Percentiles rank a stretch among this genome's conserved stretches.
Evolutionary conservation across 2,797 vertebrate genomes (phyloP).

Genomic region (Eulemur coronatus): DNA sequence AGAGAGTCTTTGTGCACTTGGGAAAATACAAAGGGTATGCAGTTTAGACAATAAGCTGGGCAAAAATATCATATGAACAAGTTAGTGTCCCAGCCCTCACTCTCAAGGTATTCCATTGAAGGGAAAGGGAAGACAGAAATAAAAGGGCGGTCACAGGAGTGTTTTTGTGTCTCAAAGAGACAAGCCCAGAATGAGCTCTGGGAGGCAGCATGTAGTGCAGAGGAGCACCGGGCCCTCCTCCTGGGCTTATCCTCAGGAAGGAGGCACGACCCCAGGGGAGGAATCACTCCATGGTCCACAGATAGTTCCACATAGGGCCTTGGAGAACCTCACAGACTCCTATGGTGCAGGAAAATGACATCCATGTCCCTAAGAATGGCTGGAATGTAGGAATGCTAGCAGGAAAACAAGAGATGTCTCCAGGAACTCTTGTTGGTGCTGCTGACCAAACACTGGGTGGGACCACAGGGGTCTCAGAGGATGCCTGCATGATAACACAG

Average conservation of each 20-base stretch:
- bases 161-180: background rate
- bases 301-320: background rate
- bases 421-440: background rate
- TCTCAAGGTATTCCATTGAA: background rate
- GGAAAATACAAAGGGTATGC: background rate
- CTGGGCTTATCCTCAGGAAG: background rate
- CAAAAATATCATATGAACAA: background rate
- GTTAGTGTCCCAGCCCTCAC: background rate
- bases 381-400: background rate
- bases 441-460: background rate
- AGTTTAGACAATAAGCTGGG: background rate
- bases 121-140: background rate
- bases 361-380: background rate
- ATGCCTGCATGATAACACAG: background rate
- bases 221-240: background rate
- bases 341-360: background rate
- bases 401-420: background rate
- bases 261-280: background rate
- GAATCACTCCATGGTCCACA: background rate
- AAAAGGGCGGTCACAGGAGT: rapidly evolving
- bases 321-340: background rate
- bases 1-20: background rate
- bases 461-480: background rate
- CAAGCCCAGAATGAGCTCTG: background rate
- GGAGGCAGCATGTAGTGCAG: no score